Conservation (phyloP, 2,797 vertebrate genomes). For the Uromys caudimaculatus region DNA sequence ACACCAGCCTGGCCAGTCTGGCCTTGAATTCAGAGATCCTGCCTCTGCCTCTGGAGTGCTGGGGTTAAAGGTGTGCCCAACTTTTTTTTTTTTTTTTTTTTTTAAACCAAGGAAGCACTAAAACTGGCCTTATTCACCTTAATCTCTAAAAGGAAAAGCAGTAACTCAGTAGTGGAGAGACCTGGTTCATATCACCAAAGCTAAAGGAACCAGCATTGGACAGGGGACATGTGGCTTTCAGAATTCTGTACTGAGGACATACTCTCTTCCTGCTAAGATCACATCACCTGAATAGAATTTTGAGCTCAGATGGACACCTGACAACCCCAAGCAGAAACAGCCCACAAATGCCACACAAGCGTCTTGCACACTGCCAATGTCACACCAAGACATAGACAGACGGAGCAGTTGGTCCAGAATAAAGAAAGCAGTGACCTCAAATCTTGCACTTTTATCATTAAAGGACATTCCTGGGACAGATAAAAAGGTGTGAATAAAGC, state of each 20-base stretch:
- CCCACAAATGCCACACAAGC: neutral
- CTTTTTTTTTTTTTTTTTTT: neutral
- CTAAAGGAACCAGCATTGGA: no score
- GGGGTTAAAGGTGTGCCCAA: neutral
- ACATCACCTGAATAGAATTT: neutral
- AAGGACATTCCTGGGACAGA: neutral
- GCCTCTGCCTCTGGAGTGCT: neutral
- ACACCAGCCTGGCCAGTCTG: neutral
- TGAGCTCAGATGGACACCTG: neutral
- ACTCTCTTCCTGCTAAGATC: neutral
- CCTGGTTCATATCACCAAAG: neutral
- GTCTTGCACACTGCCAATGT: neutral
- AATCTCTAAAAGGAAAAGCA: neutral
- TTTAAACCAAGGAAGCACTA: neutral
- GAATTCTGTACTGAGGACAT: neutral
- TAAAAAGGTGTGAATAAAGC: neutral
- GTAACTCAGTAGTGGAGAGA: neutral
- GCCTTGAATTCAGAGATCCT: neutral
- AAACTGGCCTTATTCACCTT: neutral
- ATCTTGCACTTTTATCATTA: neutral
- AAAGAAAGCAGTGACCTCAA: neutral
- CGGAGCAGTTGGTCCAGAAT: neutral
- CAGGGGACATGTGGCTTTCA: neutral
- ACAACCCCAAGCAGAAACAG: neutral
- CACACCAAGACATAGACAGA: neutral